Conservation (phyloP, 2,797 vertebrate genomes). For the Gymnothorax reevesii region DNA sequence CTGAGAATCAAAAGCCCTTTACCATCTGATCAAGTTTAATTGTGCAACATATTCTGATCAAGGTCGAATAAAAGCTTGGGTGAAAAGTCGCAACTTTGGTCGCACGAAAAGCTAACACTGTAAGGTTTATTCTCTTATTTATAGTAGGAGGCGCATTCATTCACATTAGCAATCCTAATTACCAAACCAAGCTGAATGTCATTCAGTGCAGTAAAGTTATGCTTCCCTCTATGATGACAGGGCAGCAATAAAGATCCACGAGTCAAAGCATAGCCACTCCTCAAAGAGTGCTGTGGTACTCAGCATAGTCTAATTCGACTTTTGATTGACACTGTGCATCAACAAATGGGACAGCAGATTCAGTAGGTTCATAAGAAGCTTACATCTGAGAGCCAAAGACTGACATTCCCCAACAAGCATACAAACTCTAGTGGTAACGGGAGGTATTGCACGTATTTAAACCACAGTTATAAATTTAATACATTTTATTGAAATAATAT, state of each 20-base stretch:
- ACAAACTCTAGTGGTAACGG: no score
- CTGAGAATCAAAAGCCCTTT: neutral
- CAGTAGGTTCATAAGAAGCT: slow-evolving; percentile 22
- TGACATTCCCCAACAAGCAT: no score
- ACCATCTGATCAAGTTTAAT: neutral
- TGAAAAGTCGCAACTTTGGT: neutral
- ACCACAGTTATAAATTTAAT: no score
- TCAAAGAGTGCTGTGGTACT: slow-evolving; percentile 14
- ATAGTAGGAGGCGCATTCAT: neutral
- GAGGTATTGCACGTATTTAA: no score
- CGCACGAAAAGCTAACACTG: neutral
- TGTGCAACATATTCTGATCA: neutral
- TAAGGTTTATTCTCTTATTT: neutral
- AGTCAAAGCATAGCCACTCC: slow-evolving; percentile 32
- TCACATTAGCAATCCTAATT: neutral
- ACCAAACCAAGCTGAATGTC: neutral
- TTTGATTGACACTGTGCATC: slow-evolving; percentile 26
- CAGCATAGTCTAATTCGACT: neutral
- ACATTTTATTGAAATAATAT: no score
- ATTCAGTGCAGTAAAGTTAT: neutral
- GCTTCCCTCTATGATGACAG: slow-evolving; percentile 10
- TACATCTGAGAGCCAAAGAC: neutral
- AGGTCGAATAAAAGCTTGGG: neutral
- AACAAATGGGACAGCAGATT: slow-evolving; percentile 24
- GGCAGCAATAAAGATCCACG: slow-evolving; percentile 25